phyloP scores from a whole-genome alignment of 2,113 vertebrate species.

The Chionomys nivalis region DNA sequence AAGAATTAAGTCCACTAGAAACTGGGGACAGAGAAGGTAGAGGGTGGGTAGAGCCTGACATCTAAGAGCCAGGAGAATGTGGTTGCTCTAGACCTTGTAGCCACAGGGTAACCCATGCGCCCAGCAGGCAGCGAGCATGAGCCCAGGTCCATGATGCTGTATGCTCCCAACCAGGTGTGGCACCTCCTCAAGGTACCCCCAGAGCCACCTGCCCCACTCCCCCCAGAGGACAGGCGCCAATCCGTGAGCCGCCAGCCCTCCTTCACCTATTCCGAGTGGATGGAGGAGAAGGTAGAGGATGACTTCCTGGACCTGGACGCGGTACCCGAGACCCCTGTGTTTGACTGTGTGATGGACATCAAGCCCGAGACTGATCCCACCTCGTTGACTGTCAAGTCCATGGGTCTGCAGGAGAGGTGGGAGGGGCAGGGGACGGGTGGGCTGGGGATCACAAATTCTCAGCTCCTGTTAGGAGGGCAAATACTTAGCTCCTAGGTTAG shows the following conservation, averaged over 20 bases:
- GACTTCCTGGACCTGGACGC: constrained; percentile 94
- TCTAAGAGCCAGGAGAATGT: background rate
- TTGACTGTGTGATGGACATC: constrained; percentile 92
- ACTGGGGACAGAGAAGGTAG: background rate
- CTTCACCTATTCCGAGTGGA: constrained; percentile 98
- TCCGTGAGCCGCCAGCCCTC: constrained; percentile 98
- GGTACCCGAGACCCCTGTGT: constrained; percentile 93
- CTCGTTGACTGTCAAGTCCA: constrained; percentile 93
- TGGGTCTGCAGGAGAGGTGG: constrained; percentile 98
- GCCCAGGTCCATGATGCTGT: background rate
- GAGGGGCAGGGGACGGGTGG: constrained; percentile 54
- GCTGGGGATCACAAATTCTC: background rate
- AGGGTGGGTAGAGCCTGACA: background rate
- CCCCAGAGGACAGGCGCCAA: constrained; percentile 93
- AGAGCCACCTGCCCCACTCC: constrained; percentile 74
- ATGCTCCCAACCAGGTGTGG: constrained; percentile 84
- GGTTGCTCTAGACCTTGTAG: background rate
- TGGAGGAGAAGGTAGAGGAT: constrained; percentile 89
- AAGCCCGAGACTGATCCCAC: constrained; percentile 91
- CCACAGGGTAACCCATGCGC: background rate
- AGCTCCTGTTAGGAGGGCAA: background rate
- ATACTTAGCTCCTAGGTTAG: background rate
- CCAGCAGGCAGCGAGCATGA: background rate
- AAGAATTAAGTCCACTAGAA: background rate
- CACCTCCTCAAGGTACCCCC: constrained; percentile 84